Conservation (phyloP, 2,797 vertebrate species). For the Parotocinclus haroldoi region DNA sequence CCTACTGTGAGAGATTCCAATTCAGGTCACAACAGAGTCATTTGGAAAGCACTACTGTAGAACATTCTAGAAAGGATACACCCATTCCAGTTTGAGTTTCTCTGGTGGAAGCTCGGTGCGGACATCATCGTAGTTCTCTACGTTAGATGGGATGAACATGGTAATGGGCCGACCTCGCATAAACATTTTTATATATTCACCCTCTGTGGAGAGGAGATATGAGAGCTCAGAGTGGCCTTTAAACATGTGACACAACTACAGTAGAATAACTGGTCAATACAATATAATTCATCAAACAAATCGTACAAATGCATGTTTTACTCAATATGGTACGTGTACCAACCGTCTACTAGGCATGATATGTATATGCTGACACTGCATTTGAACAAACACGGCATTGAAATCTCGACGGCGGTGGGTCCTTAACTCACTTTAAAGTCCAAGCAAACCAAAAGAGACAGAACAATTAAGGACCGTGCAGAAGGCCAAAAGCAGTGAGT, state of each 20-base stretch:
- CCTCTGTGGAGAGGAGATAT: constrained; percentile 71
- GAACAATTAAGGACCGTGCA: constrained; percentile 33
- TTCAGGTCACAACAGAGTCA: neutral
- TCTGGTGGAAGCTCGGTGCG: constrained; percentile 89
- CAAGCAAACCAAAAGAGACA: constrained; percentile 34
- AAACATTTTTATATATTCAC: constrained; percentile 97
- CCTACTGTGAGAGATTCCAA: neutral
- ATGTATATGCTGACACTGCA: too few species aligned
- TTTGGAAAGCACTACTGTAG: neutral
- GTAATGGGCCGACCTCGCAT: constrained; percentile 97
- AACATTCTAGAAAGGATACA: constrained; percentile 82
- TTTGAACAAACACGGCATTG: too few species aligned
- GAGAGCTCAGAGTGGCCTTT: too few species aligned
- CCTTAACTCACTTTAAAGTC: constrained; percentile 16
- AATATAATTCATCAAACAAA: too few species aligned
- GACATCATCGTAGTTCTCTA: constrained; percentile 90
- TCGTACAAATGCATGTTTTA: too few species aligned
- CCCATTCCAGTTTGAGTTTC: constrained; percentile 96
- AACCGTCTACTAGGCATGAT: too few species aligned
- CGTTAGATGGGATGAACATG: constrained; percentile 95
- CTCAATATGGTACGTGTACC: too few species aligned
- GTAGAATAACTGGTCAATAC: too few species aligned
- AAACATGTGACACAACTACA: too few species aligned
- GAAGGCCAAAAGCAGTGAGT: constrained; percentile 28
- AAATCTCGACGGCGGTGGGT: neutral